Percentiles rank a stretch among this genome's conserved stretches.
Evolutionary conservation across 2,113 vertebrate genomes (phyloP).

Genomic region (Pluvialis apricaria): DNA sequence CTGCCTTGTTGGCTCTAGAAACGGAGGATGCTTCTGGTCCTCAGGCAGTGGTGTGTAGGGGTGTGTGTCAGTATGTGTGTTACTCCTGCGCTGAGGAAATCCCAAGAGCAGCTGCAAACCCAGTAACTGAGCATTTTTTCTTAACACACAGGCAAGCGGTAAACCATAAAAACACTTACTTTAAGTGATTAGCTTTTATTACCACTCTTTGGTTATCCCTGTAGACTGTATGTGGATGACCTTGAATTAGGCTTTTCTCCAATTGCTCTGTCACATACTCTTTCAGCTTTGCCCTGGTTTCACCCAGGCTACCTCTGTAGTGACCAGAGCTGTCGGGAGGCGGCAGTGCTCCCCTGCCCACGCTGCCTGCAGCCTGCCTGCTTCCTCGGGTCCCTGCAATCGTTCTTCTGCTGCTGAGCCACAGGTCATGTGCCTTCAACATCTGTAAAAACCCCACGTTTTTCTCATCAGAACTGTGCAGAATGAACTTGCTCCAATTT

Average conservation of each 20-base stretch:
- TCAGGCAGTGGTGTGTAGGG: neutral
- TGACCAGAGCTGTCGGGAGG: neutral
- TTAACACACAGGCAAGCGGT: neutral
- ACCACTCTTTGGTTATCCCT: neutral
- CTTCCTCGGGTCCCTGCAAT: neutral
- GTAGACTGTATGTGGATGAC: neutral
- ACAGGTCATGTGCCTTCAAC: neutral
- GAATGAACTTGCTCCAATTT: neutral
- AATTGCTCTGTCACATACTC: neutral
- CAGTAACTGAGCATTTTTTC: neutral
- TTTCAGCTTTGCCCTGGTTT: neutral
- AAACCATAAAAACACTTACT: neutral
- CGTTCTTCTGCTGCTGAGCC: neutral
- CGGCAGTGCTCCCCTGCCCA: neutral
- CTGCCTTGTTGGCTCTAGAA: neutral
- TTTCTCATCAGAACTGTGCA: neutral
- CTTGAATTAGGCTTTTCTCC: neutral
- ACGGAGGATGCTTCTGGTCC: neutral
- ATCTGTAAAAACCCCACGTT: neutral
- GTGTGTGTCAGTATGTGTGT: fast-evolving
- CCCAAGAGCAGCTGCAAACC: neutral
- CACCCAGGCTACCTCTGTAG: neutral
- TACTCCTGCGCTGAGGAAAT: neutral
- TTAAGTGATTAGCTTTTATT: neutral
- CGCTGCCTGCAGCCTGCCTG: neutral